Conservation (phyloP, 2,797 vertebrate genomes). For the Gadopsis marmoratus region DNA sequence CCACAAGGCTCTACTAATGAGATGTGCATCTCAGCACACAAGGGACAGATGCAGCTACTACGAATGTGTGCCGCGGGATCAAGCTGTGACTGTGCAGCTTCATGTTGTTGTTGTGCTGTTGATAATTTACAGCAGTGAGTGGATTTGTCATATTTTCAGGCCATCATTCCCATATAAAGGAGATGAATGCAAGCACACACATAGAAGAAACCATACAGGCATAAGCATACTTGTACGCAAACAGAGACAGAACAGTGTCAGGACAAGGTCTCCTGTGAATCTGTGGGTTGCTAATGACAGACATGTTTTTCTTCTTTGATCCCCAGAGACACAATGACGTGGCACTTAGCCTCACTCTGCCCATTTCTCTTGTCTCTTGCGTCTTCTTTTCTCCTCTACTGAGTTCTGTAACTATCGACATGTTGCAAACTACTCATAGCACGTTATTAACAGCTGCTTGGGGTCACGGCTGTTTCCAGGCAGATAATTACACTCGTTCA, state of each 20-base stretch:
- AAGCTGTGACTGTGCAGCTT: conserved; percentile 31
- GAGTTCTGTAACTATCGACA: conserved; percentile 36
- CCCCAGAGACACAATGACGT: background rate
- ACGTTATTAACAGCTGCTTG: conserved; percentile 29
- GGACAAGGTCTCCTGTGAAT: background rate
- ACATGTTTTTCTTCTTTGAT: conserved; percentile 6
- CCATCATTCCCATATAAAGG: conserved; percentile 18
- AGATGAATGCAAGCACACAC: background rate
- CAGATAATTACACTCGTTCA: conserved; percentile 42
- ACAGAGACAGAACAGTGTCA: background rate
- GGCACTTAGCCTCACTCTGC: background rate
- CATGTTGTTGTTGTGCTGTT: conserved; percentile 7
- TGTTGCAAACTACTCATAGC: conserved; percentile 44
- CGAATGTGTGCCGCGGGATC: conserved; percentile 37
- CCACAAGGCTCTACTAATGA: conserved; percentile 14
- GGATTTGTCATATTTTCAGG: conserved; percentile 46
- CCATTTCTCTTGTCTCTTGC: conserved; percentile 1
- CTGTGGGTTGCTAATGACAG: conserved; percentile 1
- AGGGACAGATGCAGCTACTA: conserved; percentile 20
- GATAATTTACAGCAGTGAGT: conserved; percentile 39
- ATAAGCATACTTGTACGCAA: background rate
- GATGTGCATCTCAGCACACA: conserved; percentile 29
- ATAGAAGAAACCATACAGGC: background rate
- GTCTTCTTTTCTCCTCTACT: conserved; percentile 20
- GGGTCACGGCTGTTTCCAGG: conserved; percentile 50